Evolutionary conservation across 2,888 invertebrate species (phyloP).

Genomic region (Lasioglossum morio): DNA sequence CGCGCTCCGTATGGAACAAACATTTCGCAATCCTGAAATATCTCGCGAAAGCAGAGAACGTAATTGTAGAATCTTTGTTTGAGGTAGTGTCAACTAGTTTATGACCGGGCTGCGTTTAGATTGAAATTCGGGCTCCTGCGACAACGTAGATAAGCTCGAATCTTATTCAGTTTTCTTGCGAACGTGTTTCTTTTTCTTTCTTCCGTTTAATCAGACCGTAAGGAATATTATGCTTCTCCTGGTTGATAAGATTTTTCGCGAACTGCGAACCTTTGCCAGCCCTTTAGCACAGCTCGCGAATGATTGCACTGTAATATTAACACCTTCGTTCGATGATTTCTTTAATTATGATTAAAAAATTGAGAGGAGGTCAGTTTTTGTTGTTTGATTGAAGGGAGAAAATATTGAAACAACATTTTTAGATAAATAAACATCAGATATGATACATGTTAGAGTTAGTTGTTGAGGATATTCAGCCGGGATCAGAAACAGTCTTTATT

Average conservation of each 20-base stretch:
- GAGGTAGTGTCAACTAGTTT: background rate
- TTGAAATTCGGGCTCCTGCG: background rate
- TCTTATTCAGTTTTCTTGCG: background rate
- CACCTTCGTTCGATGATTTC: too few relatives aligned
- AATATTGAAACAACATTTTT: too few relatives aligned
- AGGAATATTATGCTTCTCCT: background rate
- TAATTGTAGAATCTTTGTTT: background rate
- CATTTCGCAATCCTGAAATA: background rate
- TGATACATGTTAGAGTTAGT: too few relatives aligned
- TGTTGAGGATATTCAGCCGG: too few relatives aligned
- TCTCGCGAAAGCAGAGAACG: background rate
- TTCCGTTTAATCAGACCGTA: background rate
- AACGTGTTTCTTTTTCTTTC: background rate
- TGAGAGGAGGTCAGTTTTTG: too few relatives aligned
- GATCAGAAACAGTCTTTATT: too few relatives aligned
- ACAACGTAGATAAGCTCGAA: background rate
- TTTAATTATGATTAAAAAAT: too few relatives aligned
- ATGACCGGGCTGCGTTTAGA: background rate
- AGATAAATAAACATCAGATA: too few relatives aligned
- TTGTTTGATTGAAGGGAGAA: too few relatives aligned
- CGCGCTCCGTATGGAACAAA: background rate
- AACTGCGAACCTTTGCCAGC: background rate
- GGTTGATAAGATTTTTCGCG: background rate
- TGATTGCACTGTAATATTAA: background rate
- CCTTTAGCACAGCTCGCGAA: background rate